These are phyloP conservation scores for Chironomus striatipennis DNA, from an alignment of 1,140 invertebrate species.

Conservation along the genomic window DNA sequence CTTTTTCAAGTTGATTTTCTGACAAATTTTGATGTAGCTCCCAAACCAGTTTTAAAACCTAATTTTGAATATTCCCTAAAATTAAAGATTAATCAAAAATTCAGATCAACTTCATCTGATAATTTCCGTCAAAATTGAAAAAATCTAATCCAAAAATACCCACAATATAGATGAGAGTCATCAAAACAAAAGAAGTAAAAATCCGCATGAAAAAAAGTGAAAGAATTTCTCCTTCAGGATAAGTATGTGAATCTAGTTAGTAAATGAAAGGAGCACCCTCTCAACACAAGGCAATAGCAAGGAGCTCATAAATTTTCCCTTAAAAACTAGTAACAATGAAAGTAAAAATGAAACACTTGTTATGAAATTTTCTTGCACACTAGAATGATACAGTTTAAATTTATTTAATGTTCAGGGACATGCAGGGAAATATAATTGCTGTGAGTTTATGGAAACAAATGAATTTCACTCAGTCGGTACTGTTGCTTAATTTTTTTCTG, in stretches of 20 bases:
- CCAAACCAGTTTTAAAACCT: no score
- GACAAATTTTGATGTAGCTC: no score
- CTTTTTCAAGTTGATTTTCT: no score
- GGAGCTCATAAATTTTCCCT: neutral
- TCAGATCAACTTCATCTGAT: no score
- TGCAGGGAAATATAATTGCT: neutral
- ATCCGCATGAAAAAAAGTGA: neutral
- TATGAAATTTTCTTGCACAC: no score
- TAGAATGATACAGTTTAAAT: neutral
- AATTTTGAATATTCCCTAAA: no score
- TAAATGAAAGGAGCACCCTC: no score
- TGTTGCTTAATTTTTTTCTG: neutral
- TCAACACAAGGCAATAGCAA: neutral
- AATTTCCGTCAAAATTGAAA: no score
- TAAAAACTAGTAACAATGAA: neutral
- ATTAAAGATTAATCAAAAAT: no score
- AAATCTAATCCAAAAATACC: no score
- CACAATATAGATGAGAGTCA: no score
- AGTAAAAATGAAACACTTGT: neutral
- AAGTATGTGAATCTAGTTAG: no score
- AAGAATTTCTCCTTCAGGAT: neutral
- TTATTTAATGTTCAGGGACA: slow-evolving; percentile 13
- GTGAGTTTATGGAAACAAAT: slow-evolving; percentile 4
- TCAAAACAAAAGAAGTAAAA: neutral
- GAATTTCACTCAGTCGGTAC: neutral